Percentiles rank a stretch among this genome's conserved stretches.
phyloP scores from a whole-genome alignment of 2,113 vertebrate genomes.

The Syngnathus floridae region DNA sequence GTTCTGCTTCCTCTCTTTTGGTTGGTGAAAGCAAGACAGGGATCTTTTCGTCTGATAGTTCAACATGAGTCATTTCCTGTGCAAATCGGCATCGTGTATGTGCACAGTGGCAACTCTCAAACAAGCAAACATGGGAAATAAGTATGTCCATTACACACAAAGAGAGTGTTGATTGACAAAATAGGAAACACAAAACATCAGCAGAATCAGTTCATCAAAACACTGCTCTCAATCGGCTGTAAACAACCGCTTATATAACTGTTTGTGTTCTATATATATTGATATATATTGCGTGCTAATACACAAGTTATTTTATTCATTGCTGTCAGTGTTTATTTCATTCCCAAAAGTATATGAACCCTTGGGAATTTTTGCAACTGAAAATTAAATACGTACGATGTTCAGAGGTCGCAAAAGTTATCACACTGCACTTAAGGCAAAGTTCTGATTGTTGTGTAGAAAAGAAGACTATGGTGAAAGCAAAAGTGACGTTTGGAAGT shows the following conservation, averaged over 20 bases:
- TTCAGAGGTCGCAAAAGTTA: background rate
- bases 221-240: background rate
- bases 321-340: too few species aligned
- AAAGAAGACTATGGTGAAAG: too few species aligned
- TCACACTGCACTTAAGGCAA: background rate
- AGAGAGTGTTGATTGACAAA: background rate
- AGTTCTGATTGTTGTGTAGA: background rate
- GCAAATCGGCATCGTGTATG: background rate
- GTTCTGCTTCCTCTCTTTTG: background rate
- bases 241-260: background rate
- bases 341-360: too few species aligned
- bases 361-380: too few species aligned
- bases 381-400: too few species aligned
- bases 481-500: too few species aligned
- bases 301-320: too few species aligned
- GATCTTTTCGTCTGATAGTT: background rate
- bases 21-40: background rate
- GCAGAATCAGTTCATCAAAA: background rate
- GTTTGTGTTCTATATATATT: too few species aligned
- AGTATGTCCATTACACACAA: background rate
- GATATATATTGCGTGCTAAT: too few species aligned
- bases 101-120: background rate
- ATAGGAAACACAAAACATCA: background rate
- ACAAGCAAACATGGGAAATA: background rate
- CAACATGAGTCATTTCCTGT: constrained; percentile 3